Evolutionary conservation across 2,113 vertebrate species (phyloP), one percentile per base, ranked within the genome.

Genomic region (Calonectris borealis): DNA sequence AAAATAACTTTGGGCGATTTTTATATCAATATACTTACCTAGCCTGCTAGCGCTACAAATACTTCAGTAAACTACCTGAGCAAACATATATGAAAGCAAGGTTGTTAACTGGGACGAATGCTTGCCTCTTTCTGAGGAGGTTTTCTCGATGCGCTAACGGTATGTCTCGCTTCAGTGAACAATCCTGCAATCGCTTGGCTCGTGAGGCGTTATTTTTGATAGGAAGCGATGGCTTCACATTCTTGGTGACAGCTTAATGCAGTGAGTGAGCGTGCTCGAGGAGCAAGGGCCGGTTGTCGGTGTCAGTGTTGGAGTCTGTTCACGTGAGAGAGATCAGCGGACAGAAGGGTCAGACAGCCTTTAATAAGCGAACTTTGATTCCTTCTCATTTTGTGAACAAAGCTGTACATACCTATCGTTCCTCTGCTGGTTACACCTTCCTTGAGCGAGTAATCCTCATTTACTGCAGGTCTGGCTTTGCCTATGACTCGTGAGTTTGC

Each of bases 381-480:
- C 55, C 52, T 83, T 83, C 55, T 88, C 51, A 2, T 92, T 81
- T 48, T 70, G 29, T 75, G 83, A 83, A n/a, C 61, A 64, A 84
- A 86, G 76, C 75, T 16, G 24, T 36, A n/a, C 94, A 94, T 97
- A 61, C 95, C 90, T 94, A 1, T 92, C 86, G 0, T 96, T 93
- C 94, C 44, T 95, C 38, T 64, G 72, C 72, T 52, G 90, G 88
- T 81, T 96, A 95, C 92, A 55, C 94, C 92, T 96, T 81, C 79
- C 55, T 1, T 20, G 31, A 90, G 93, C 83, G 8, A 77, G 75
- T 88, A 69, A 92, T 88, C 90, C 55, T 94, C 5, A 0, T n/a
- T 62, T 13, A 22, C 66, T 88, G 85, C 90, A 96, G 83, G 85
- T 86, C 96, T 92, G 93, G 90, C 95, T 96, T 94, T 92, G 94